A percentile compares a stretch with the other conserved stretches of the same genome.
Evolutionary conservation across 2,113 vertebrate genomes (phyloP).

Genomic region (Rhynchomys soricoides): DNA sequence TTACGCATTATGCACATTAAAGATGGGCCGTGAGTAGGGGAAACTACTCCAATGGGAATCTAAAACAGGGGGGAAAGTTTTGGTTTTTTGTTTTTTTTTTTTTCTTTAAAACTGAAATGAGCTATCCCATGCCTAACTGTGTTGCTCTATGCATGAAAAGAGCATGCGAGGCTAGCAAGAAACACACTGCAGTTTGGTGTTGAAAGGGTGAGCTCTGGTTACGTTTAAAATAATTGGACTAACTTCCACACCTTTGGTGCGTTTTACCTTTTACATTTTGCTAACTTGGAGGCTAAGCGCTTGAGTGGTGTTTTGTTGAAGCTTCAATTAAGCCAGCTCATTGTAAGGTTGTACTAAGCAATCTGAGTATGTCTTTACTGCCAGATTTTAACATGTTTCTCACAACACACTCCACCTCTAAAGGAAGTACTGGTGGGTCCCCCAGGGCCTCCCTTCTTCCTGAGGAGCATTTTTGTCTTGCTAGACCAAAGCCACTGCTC

Average conservation of each 20-base stretch:
- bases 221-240: conserved; percentile 62
- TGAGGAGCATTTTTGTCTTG: neutral
- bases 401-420: neutral
- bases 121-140: conserved; percentile 49
- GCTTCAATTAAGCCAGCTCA: conserved; percentile 34
- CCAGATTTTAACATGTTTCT: neutral
- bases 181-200: neutral
- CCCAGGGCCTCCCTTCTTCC: neutral
- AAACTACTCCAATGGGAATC: conserved; percentile 66
- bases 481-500: neutral
- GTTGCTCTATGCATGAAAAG: conserved; percentile 60
- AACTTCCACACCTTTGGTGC: conserved; percentile 34
- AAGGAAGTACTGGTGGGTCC: neutral
- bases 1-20: conserved; percentile 71
- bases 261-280: conserved; percentile 73
- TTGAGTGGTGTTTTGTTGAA: conserved; percentile 11
- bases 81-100: neutral
- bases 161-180: conserved; percentile 40
- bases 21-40: conserved; percentile 38
- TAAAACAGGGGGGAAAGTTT: neutral
- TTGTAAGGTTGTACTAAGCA: neutral
- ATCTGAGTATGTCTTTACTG: neutral
- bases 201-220: conserved; percentile 7
- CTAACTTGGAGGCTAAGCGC: conserved; percentile 43
- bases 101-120: conserved; percentile 74